Base-by-base conservation (phyloP, 2,888 invertebrate genomes). In the Lasioglossum malachurum region DNA sequence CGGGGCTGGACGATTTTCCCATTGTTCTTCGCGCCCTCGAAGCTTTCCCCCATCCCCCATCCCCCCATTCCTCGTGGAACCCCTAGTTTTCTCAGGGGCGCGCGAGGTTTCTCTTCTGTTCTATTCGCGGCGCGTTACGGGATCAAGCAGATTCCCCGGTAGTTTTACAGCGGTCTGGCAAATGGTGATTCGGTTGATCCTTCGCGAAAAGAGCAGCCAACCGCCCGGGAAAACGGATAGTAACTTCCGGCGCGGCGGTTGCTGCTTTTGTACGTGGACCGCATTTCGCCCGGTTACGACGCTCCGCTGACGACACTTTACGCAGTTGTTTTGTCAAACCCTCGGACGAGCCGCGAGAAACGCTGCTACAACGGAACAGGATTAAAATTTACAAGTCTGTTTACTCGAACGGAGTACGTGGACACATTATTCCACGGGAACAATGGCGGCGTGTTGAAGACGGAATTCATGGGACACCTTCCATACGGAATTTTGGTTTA, bases 171-270 rank as follows among this genome's bases (percentile, higher is more conserved):
- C 78, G 53, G 72, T 78, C 77, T 60, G 77, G 73, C 84, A 41
- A 80, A 80, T 79, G 76, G 74, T 78, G 86, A 84, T 86, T 84
- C 74, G n/a, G 49, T 44, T 78, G 74, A 86, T 86, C 86, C 74
- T 75, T 60, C 10, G 74, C 69, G 76, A 71, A 80, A 75, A 57
- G 46, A 46, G 57, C 78, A 75, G 60, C 57, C 75, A 49, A 75
- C 49, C 78, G 35, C 19, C n/a, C 67, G 49, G 23, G 27, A 64
- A 75, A 75, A 60, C 57, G 57, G 60, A 69, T 67, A 75, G 80
- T 71, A 75, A 75, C 80, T 72, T 77, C 27, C n/a, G 38, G 23
- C 19, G 23, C 19, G 46, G 46, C 46, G 57, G 14, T 31, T 69
- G 31, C 4, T n/a, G 81, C 38, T 77, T 27, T 31, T 35, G 71